Base-by-base conservation (phyloP, 2,888 invertebrate genomes). In the Brassicogethes aeneus region DNA sequence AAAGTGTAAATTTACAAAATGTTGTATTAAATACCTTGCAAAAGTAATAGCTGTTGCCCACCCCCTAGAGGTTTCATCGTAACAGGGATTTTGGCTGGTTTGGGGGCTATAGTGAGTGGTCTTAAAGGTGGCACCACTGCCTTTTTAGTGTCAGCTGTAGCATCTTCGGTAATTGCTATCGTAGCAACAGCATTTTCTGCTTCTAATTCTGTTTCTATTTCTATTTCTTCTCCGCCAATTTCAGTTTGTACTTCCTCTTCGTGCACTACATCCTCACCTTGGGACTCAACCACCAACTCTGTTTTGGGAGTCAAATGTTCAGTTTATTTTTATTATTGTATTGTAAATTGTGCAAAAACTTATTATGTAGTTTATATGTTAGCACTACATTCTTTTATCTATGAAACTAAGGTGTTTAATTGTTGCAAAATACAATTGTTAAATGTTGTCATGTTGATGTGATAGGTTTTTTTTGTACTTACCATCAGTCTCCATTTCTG, bases 31-130 rank as follows among this genome's bases (percentile, higher is more conserved):
- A n/a, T 46, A 61, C 68, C 65, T 57, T 74, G 74, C 13, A 75
- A 54, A 30, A 69, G 61, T 14, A 73, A 52, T 36, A 74, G 57
- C 46, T 72, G 70, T 30, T 74, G 73, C 41, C 70, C 70, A 1
- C 65, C 53, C 1, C 56, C 42, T 13, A 62, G 53, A 3, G 65
- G 60, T 50, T 67, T 66, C 17, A 67, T 52, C 15, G 66, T 48
- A 16, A 68, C 55, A 3, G 66, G 66, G 15, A 66, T 50, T 51
- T 61, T 61, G 8, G 59, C 44, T 31, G 62, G 59, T 48, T 64
- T 55, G 16, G 64, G 66, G 23, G 64, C 63, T n/a, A 65, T 60
- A 8, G 59, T 61, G 17, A 62, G 44, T 2, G 44, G 67, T 41
- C 50, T 54, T 50, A 52, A 48, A 23, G 75, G 50, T 58, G 70